Conservation (phyloP, 2,113 vertebrate species). For the Cathartes aura region DNA sequence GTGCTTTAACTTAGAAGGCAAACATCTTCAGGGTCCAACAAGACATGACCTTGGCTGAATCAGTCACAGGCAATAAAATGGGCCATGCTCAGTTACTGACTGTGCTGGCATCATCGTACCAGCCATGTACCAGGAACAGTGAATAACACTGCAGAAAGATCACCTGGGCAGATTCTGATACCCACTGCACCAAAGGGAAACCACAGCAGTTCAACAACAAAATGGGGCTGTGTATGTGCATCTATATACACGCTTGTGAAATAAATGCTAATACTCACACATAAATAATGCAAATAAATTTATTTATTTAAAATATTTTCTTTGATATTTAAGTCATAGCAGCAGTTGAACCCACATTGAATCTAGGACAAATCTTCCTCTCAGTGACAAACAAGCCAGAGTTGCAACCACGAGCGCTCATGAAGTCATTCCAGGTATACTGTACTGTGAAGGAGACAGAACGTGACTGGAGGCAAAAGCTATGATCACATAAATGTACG, state of each 20-base stretch:
- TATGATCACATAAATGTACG: accelerated
- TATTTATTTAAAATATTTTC: background rate
- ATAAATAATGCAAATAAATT: background rate
- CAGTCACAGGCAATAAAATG: background rate
- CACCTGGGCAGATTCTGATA: background rate
- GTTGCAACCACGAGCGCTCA: background rate
- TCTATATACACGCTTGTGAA: background rate
- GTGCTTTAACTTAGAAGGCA: background rate
- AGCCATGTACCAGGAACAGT: background rate
- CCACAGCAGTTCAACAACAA: background rate
- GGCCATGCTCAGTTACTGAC: background rate
- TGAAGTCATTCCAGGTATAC: background rate
- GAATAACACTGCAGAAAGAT: background rate
- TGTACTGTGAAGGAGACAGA: background rate
- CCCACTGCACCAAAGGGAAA: background rate
- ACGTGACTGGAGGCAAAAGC: background rate
- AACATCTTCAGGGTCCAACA: background rate
- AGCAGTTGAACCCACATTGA: background rate
- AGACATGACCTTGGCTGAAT: background rate
- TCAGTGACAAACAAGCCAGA: background rate
- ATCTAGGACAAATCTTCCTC: background rate
- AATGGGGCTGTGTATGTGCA: background rate
- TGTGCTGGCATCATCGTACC: background rate
- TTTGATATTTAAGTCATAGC: background rate
- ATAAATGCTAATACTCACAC: background rate